phyloP scores from a whole-genome alignment of 2,113 vertebrate species.

The Chinchilla lanigera region DNA sequence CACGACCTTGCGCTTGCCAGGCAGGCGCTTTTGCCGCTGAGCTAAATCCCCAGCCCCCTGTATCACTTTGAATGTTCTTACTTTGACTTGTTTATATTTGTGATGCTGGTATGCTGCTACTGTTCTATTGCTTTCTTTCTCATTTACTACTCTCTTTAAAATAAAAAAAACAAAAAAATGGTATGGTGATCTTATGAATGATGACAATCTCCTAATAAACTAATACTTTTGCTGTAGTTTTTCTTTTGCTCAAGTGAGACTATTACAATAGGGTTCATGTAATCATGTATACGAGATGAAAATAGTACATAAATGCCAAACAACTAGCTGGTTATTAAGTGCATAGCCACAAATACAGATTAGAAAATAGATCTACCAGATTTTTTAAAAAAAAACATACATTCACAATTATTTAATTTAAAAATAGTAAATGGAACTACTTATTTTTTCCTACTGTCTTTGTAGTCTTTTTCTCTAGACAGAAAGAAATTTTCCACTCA shows the following conservation, averaged over 20 bases:
- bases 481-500: constrained; percentile 69
- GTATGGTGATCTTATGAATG: not conserved
- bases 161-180: too few species aligned
- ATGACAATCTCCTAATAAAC: not conserved
- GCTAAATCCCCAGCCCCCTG: too few species aligned
- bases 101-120: too few species aligned
- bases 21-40: too few species aligned
- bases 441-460: constrained; percentile 41
- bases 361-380: not conserved
- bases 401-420: constrained; percentile 13
- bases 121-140: too few species aligned
- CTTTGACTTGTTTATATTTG: too few species aligned
- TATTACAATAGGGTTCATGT: not conserved
- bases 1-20: too few species aligned
- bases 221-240: not conserved
- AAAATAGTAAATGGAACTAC: constrained; percentile 32
- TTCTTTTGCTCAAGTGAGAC: not conserved
- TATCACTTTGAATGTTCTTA: too few species aligned
- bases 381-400: not conserved
- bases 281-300: not conserved
- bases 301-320: rapidly evolving
- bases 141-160: too few species aligned
- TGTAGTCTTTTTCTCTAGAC: constrained; percentile 27
- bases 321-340: not conserved
- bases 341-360: not conserved